These are phyloP conservation scores for Poecilia picta DNA, from an alignment of 2,797 vertebrate genomes.

Conservation along the genomic window DNA sequence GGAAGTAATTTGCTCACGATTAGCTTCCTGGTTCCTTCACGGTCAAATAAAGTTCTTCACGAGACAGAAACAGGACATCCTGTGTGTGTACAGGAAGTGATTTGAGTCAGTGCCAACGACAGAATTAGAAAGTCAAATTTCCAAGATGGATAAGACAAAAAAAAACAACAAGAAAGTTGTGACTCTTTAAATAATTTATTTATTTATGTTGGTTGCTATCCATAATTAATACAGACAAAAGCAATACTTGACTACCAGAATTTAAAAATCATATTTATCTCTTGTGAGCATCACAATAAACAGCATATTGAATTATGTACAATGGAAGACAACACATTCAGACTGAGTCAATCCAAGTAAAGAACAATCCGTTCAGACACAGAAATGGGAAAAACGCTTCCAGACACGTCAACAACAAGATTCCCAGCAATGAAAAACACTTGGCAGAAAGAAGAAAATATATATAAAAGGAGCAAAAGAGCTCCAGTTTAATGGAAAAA, in stretches of 20 bases:
- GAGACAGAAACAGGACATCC: slow-evolving; percentile 48
- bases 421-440: slow-evolving; percentile 80
- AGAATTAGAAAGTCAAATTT: too few relatives aligned
- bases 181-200: slow-evolving; percentile 79
- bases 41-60: slow-evolving; percentile 33
- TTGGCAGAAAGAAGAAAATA: slow-evolving; percentile 77
- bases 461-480: slow-evolving; percentile 88
- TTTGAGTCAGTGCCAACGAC: slow-evolving; percentile 37
- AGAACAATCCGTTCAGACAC: slow-evolving; percentile 79
- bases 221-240: slow-evolving; percentile 82
- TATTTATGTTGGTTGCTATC: slow-evolving; percentile 71
- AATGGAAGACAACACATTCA: slow-evolving; percentile 81
- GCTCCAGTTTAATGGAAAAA: slow-evolving; percentile 67
- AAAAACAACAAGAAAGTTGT: slow-evolving; percentile 18
- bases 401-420: slow-evolving; percentile 82
- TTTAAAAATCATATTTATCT: slow-evolving; percentile 70
- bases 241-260: slow-evolving; percentile 75
- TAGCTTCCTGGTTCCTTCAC: slow-evolving; percentile 57
- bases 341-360: slow-evolving; percentile 47
- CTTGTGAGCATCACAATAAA: slow-evolving; percentile 76
- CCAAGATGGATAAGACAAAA: background rate
- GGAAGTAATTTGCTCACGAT: slow-evolving; percentile 64
- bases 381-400: slow-evolving; percentile 72
- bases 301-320: slow-evolving; percentile 76
- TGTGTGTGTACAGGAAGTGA: slow-evolving; percentile 34